phyloP scores from a whole-genome alignment of 2,113 vertebrate species.

The Panthera leo region DNA sequence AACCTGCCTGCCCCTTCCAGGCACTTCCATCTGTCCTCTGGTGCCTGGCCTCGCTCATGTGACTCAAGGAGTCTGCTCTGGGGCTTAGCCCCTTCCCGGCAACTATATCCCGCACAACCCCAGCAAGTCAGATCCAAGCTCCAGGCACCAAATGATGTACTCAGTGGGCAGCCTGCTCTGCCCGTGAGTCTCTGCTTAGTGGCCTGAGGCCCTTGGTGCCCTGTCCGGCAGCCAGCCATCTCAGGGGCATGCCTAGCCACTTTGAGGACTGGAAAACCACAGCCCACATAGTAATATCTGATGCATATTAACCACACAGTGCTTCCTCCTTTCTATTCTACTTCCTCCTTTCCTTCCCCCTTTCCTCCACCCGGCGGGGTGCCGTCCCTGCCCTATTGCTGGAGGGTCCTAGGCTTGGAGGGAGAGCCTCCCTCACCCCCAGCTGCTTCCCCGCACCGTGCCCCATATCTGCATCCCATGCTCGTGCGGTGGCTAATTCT shows the following conservation, averaged over 20 bases:
- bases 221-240: neutral
- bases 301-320: neutral
- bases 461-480: slow-evolving; percentile 64
- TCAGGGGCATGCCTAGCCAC: neutral
- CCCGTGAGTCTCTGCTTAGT: neutral
- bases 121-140: neutral
- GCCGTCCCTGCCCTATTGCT: neutral
- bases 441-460: slow-evolving; percentile 15
- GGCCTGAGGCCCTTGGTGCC: neutral
- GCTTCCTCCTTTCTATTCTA: slow-evolving; percentile 35
- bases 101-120: neutral
- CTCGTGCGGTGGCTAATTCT: slow-evolving; percentile 82
- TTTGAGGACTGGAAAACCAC: slow-evolving; percentile 50
- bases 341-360: slow-evolving; percentile 25
- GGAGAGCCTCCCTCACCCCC: slow-evolving; percentile 13
- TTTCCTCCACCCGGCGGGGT: too few species aligned
- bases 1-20: neutral
- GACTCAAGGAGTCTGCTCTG: neutral
- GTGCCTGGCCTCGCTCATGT: neutral
- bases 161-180: neutral
- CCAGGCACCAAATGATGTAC: neutral
- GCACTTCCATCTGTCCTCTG: neutral
- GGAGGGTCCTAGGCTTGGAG: neutral
- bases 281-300: neutral
- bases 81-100: neutral